These are phyloP conservation scores for Polypterus bichir DNA, from an alignment of 2,113 vertebrate species.

Conservation along the genomic window DNA sequence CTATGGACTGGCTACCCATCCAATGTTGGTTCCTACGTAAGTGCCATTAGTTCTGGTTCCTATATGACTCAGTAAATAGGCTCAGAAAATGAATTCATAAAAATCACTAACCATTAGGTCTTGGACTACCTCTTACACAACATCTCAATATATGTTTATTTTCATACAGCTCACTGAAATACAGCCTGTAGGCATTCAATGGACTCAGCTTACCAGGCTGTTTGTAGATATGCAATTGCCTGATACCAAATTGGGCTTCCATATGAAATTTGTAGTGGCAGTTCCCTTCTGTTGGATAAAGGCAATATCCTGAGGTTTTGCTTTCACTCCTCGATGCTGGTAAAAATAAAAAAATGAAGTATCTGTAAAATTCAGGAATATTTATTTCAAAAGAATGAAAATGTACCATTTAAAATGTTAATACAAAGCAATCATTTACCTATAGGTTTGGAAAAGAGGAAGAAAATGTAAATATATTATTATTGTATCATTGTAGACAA, in stretches of 20 bases:
- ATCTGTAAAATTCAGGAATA: background rate
- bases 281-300: conserved; percentile 40
- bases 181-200: background rate
- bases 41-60: no score
- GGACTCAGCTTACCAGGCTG: conserved; percentile 33
- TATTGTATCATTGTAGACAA: background rate
- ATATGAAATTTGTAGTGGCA: conserved; percentile 45
- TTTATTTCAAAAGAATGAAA: background rate
- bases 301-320: conserved; percentile 34
- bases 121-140: background rate
- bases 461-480: background rate
- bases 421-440: conserved; percentile 1
- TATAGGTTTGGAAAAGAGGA: background rate
- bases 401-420: background rate
- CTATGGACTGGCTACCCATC: no score
- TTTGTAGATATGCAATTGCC: conserved; percentile 42
- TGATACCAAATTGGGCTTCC: conserved; percentile 26
- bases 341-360: conserved; percentile 3
- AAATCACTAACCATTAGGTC: background rate
- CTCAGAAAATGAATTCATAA: background rate
- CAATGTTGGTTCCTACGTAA: no score
- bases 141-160: background rate
- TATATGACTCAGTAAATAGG: no score
- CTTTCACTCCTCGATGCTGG: conserved; percentile 25
- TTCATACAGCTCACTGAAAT: background rate